Base-by-base conservation (phyloP, 1,140 invertebrate genomes). In the Lethocerus indicus region DNA sequence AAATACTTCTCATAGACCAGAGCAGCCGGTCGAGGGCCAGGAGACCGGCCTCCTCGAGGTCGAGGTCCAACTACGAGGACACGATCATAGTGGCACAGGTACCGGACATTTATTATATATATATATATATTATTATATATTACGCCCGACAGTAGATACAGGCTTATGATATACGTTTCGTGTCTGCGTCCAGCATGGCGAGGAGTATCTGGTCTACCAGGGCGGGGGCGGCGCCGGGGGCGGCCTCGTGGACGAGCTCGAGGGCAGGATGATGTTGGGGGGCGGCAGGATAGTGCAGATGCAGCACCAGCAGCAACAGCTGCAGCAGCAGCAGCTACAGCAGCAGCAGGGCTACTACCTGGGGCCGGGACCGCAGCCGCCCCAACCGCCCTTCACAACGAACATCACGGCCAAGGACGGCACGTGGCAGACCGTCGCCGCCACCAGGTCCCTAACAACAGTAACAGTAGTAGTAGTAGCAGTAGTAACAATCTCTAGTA, bases 1-100 rank as follows among this genome's bases (percentile, higher is more conserved):
- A 88, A 66, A 76, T 84, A 54, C 75, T 85, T 60, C 67, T 84
- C 42, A 77, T 85, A 32, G 81, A 86, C 61, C 73, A 76, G 50
- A 64, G 67, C 51, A 68, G 67, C 7, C 60, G 65, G 25, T 63
- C 63, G 9, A 60, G 65, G 49, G 58, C 64, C 44, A 58, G 61
- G 13, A 57, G 61, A n/a, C n/a, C n/a, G 26, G 57, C 64, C 9
- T 64, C 61, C 13, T 65, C 65, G 59, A 61, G 63, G 40, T 25
- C 42, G 14, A 44, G 47, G n/a, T 63, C 66, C 5, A 68, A 71
- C 60, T 71, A 71, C 50, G 70, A 71, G 41, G 67, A 70, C 58
- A 57, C 52, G 3, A 42, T 57, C 21, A 50, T 70, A 39, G 61
- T 62, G 26, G 64, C 66, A 58, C 63, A 49, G 43, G 52, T 53